Evolutionary conservation across 2,888 invertebrate species (phyloP).

Genomic region (Capitulum mitella): DNA sequence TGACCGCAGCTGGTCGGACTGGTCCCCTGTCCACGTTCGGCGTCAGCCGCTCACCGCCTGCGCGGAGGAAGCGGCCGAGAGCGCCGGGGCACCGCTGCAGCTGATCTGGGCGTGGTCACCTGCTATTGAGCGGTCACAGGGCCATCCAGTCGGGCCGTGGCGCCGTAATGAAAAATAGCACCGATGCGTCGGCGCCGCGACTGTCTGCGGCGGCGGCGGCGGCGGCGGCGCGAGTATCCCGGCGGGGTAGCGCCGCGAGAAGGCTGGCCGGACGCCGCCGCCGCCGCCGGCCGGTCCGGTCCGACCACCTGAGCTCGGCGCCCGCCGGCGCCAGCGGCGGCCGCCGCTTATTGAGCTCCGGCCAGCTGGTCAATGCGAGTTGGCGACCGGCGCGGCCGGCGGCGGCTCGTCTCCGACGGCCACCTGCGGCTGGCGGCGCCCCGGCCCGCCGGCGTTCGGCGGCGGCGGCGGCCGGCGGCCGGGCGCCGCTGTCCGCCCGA

Average conservation of each 20-base stretch:
- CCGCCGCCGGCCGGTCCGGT: too few species aligned
- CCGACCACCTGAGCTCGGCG: neutral
- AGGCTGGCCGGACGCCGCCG: too few species aligned
- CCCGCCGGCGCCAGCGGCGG: neutral
- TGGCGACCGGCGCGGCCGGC: neutral
- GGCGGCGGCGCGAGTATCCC: neutral
- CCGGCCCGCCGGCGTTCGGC: too few species aligned
- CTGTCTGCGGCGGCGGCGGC: neutral
- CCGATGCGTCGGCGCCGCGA: neutral
- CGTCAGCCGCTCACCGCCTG: too few species aligned
- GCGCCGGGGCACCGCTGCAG: neutral
- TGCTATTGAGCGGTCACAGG: neutral
- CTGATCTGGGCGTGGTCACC: neutral
- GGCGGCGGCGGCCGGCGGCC: neutral
- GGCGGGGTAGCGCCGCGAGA: neutral
- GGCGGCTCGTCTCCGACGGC: too few species aligned
- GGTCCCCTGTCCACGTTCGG: neutral
- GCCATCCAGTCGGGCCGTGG: neutral
- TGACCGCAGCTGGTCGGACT: neutral
- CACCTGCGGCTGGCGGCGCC: neutral
- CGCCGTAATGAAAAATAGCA: neutral
- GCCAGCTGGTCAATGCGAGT: neutral
- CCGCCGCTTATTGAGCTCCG: neutral
- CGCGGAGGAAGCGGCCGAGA: too few species aligned
- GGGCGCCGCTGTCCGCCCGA: neutral